Percentiles rank a stretch among this genome's conserved stretches.
phyloP scores from a whole-genome alignment of 2,113 vertebrate species.

The Catagonus wagneri region DNA sequence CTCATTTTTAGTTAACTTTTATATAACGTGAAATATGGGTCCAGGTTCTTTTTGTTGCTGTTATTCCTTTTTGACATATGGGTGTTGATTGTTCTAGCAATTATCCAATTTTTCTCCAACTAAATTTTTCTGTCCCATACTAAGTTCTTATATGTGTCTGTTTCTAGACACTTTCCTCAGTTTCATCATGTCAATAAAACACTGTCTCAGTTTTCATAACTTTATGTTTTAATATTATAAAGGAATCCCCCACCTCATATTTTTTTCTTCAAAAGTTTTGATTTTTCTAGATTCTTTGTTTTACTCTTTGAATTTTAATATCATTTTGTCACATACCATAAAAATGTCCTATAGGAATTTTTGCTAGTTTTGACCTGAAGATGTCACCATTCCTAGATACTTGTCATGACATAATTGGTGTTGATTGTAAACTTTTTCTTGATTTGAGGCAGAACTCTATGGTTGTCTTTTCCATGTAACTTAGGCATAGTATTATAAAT shows the following conservation, averaged over 20 bases:
- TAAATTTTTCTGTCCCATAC: neutral
- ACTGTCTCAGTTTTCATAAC: neutral
- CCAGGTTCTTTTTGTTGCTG: neutral
- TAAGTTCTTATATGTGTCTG: neutral
- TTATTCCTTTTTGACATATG: neutral
- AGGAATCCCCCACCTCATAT: neutral
- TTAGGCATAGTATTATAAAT: conserved; percentile 88
- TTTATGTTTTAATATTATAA: neutral
- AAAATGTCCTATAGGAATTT: neutral
- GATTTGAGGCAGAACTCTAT: conserved; percentile 85
- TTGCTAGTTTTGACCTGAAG: conserved; percentile 82
- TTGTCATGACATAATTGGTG: conserved; percentile 83
- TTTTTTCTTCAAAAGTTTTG: neutral
- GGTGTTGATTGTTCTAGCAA: neutral
- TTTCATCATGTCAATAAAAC: neutral
- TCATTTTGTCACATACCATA: neutral
- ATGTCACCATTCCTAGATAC: conserved; percentile 81
- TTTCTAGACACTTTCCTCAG: neutral
- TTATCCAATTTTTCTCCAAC: neutral
- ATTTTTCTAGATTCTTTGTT: neutral
- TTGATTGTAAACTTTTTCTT: conserved; percentile 85
- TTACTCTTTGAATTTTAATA: neutral
- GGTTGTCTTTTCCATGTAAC: conserved; percentile 85
- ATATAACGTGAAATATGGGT: neutral
- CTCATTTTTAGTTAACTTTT: conserved; percentile 8